Evolutionary conservation across 1,140 invertebrate species (phyloP), one percentile per base, ranked within the genome.

Genomic region (Drosophila elegans): DNA sequence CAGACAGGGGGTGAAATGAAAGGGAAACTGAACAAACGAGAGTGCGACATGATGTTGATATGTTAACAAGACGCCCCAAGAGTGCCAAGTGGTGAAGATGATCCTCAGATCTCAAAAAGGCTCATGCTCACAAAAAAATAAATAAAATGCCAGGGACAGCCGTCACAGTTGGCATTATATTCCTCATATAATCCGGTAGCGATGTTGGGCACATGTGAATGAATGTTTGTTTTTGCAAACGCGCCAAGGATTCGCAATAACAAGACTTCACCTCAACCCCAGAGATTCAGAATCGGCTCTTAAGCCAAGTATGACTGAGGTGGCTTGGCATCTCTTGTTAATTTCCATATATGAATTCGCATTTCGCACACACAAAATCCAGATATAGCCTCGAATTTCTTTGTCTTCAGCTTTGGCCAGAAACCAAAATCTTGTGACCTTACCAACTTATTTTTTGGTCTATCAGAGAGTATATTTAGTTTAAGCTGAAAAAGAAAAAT

Each of bases 1-100:
- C 44, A 53, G 64, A 61, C 49, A 34, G 52, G 54, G 62, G 75
- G 60, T 54, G 41, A 49, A 61, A 44, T 56, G 57, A 54, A 63
- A 52, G 44, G 42, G 55, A 81, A 75, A 56, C 49, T 59, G 44
- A 78, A 72, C 55, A 74, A 60, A 59, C 68, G 74, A 79, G 79
- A 84, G 80, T 84, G 84, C 85, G 84, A 89, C 84, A 89, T 85
- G 84, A 89, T 89, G 85, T 89, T 89, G 84, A 89, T 90, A 89
- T 89, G 84, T 89, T 89, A 89, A 89, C 84, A 89, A 89, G 84
- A 89, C 85, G 88, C 80, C 77, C 77, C 74, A 74, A 89, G 80
- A 80, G 79, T 77, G 62, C 82, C 82, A 88, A 86, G 82, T 85
- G 78, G 79, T 82, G 71, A 74, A 64, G 78, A 62, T 61, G 77